Conservation (phyloP, 2,888 invertebrate species). For the Dascillus cervinus region DNA sequence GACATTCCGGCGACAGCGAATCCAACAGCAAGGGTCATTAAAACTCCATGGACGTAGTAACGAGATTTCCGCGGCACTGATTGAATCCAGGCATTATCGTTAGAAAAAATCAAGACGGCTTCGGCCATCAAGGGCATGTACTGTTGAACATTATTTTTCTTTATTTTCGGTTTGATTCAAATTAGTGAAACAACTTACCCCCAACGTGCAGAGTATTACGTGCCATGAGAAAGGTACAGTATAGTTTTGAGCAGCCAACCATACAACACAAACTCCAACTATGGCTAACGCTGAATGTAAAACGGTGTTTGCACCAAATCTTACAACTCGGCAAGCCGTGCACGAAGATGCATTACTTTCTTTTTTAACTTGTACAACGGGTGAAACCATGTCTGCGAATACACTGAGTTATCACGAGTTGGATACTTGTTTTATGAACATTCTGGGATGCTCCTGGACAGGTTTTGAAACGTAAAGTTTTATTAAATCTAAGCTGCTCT, state of each 20-base stretch:
- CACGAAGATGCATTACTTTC: slow-evolving; percentile 1
- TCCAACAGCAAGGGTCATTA: slow-evolving; percentile 21
- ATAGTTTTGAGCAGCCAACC: slow-evolving; percentile 15
- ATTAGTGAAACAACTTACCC: slow-evolving; percentile 28
- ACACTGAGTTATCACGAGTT: too few species aligned
- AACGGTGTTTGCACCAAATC: slow-evolving; percentile 15
- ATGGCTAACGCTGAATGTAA: slow-evolving; percentile 20
- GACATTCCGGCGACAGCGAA: slow-evolving; percentile 24
- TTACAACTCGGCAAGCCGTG: slow-evolving; percentile 9
- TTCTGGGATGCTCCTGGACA: too few species aligned
- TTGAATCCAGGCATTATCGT: slow-evolving; percentile 23
- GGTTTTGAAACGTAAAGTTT: too few species aligned
- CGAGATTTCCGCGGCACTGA: slow-evolving; percentile 18
- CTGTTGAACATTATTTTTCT: slow-evolving; percentile 19
- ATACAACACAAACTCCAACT: slow-evolving; percentile 15
- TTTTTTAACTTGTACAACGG: too few species aligned
- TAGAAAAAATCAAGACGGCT: slow-evolving; percentile 26
- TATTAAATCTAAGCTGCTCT: too few species aligned
- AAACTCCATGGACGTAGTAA: slow-evolving; percentile 21
- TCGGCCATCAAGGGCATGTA: slow-evolving; percentile 27
- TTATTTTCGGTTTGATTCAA: neutral
- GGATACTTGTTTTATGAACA: too few species aligned
- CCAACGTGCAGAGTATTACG: slow-evolving; percentile 34
- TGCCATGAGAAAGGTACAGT: slow-evolving; percentile 26
- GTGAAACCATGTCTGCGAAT: too few species aligned